Evolutionary conservation across 1,140 invertebrate species (phyloP).

Genomic region (Araneus ventricosus): DNA sequence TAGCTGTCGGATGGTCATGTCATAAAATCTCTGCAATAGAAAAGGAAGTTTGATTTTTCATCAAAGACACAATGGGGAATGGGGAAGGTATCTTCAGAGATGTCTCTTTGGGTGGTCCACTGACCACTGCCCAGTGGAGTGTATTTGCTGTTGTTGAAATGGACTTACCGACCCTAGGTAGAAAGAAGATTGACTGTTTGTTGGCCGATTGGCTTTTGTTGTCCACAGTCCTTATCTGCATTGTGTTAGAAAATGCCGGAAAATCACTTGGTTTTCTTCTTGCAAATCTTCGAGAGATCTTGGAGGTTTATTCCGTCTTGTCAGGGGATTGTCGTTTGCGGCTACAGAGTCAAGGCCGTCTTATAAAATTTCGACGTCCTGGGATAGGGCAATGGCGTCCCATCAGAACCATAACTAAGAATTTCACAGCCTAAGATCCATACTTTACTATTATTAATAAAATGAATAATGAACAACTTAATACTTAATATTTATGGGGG

Average conservation of each 20-base stretch:
- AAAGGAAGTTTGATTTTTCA: constrained; percentile 29
- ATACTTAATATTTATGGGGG: too few relatives aligned
- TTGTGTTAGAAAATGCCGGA: not conserved
- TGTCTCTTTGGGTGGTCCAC: constrained; percentile 42
- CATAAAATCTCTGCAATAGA: not conserved
- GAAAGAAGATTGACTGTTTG: not conserved
- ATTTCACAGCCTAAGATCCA: too few relatives aligned
- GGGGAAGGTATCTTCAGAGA: not conserved
- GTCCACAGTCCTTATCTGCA: not conserved
- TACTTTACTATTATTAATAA: too few relatives aligned
- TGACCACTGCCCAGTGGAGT: constrained; percentile 21
- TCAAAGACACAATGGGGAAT: not conserved
- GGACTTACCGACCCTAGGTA: not conserved
- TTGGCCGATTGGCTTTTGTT: not conserved
- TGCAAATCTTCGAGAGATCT: not conserved
- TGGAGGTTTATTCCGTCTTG: not conserved
- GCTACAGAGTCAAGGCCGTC: too few relatives aligned
- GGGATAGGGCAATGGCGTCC: too few relatives aligned
- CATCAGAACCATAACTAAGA: too few relatives aligned
- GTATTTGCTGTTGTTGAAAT: not conserved
- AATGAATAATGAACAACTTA: too few relatives aligned
- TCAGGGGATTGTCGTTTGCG: not conserved
- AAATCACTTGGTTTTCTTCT: not conserved
- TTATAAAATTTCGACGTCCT: too few relatives aligned
- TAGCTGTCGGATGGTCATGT: not conserved